A percentile compares a stretch with the other conserved stretches of the same genome.
Evolutionary conservation across 2,797 vertebrate species (phyloP).

Genomic region (Sphenopsis melanotis): DNA sequence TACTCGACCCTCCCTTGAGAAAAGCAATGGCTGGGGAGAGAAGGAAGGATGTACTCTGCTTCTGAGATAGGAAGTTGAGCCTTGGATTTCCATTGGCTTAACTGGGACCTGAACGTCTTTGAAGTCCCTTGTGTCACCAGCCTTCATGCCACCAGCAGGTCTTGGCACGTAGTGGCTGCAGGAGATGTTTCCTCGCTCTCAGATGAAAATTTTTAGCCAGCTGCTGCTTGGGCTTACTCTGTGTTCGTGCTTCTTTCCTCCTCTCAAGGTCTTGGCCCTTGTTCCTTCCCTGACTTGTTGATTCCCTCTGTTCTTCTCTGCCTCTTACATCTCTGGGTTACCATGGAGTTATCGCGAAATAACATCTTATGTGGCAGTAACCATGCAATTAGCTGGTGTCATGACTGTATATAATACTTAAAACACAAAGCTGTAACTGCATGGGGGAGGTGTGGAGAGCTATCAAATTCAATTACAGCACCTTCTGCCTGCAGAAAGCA

Average conservation of each 20-base stretch:
- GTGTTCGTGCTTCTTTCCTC: constrained; percentile 8
- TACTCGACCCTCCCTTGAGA: fast-evolving
- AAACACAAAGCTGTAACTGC: constrained; percentile 63
- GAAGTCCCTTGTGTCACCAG: neutral
- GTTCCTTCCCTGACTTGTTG: constrained; percentile 64
- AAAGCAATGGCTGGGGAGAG: neutral
- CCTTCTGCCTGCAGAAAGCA: constrained; percentile 45
- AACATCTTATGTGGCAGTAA: constrained; percentile 65
- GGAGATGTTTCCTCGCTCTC: neutral
- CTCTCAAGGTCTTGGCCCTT: constrained; percentile 47
- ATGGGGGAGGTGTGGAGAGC: constrained; percentile 61
- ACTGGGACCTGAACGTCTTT: neutral
- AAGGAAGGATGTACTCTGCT: neutral
- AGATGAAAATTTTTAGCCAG: neutral
- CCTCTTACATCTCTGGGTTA: constrained; percentile 67
- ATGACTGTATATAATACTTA: constrained; percentile 70
- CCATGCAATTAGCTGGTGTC: constrained; percentile 58
- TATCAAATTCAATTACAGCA: constrained; percentile 66
- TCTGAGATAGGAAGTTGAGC: neutral
- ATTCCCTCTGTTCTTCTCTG: constrained; percentile 45
- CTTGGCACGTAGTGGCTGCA: neutral
- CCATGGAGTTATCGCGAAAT: constrained; percentile 68
- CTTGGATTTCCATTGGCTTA: neutral
- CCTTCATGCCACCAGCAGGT: neutral
- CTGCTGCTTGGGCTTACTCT: neutral